A percentile compares a stretch with the other conserved stretches of the same genome.
Evolutionary conservation across 2,113 vertebrate species (phyloP).

Genomic region (Xerus inauris): DNA sequence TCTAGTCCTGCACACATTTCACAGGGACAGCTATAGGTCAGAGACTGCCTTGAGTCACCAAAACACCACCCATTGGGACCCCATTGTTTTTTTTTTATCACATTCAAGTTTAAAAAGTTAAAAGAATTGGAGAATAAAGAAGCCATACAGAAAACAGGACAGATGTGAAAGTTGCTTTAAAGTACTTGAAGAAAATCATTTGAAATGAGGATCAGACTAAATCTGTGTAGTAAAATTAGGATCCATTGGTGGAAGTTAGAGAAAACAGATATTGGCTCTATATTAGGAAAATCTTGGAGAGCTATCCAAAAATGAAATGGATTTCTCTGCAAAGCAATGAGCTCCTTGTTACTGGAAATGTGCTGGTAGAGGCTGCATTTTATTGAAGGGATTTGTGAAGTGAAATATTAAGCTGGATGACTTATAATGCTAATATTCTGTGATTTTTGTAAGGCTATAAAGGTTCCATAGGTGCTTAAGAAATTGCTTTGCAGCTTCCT

Average conservation of each 20-base stretch:
- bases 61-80: neutral
- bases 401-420: constrained; percentile 9
- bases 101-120: neutral
- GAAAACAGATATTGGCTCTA: neutral
- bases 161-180: constrained; percentile 5
- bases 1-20: neutral
- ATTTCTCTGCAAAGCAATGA: constrained; percentile 48
- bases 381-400: constrained; percentile 52
- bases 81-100: neutral
- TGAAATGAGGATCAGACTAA: neutral
- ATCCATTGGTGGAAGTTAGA: neutral
- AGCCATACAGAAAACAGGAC: neutral
- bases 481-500: neutral
- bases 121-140: constrained; percentile 11
- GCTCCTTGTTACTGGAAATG: constrained; percentile 39
- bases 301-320: constrained; percentile 14
- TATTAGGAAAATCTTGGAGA: constrained; percentile 43
- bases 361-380: neutral
- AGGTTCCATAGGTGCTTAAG: neutral
- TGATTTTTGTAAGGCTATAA: neutral
- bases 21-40: neutral
- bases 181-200: constrained; percentile 15
- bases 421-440: constrained; percentile 28
- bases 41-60: neutral
- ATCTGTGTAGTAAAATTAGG: constrained; percentile 21